Evolutionary conservation across 2,113 vertebrate species (phyloP).

Genomic region (Cichladusa arquata): DNA sequence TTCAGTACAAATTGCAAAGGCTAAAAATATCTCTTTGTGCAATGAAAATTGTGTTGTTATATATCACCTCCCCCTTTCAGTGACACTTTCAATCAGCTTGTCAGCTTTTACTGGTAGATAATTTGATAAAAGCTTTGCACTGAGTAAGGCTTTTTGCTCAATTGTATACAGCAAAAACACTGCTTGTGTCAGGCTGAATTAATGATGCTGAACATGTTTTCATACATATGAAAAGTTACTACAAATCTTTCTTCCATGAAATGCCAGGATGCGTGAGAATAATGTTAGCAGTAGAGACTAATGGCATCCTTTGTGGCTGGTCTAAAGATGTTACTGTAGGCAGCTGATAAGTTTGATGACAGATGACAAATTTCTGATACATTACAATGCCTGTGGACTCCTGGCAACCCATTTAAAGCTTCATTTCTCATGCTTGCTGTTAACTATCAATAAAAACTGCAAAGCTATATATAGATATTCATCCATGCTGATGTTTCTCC

Average conservation of each 20-base stretch:
- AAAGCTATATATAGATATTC: background rate
- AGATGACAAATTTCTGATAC: background rate
- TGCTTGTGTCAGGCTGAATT: conserved; percentile 7
- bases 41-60: conserved; percentile 64
- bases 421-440: background rate
- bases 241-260: background rate
- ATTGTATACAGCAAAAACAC: background rate
- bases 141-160: conserved; percentile 6
- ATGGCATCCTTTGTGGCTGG: background rate
- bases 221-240: background rate
- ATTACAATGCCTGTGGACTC: background rate
- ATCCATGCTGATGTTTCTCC: background rate
- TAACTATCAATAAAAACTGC: background rate
- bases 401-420: background rate
- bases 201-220: background rate
- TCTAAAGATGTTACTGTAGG: background rate
- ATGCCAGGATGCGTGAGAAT: background rate
- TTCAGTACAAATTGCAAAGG: conserved; percentile 42
- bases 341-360: background rate
- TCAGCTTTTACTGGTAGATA: conserved; percentile 74
- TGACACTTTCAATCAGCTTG: conserved; percentile 76
- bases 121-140: conserved; percentile 60
- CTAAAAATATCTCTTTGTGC: conserved; percentile 65
- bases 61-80: conserved; percentile 64
- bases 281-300: background rate